Conservation (phyloP, 2,797 vertebrate genomes). For the Acrossocheilus fasciatus region DNA sequence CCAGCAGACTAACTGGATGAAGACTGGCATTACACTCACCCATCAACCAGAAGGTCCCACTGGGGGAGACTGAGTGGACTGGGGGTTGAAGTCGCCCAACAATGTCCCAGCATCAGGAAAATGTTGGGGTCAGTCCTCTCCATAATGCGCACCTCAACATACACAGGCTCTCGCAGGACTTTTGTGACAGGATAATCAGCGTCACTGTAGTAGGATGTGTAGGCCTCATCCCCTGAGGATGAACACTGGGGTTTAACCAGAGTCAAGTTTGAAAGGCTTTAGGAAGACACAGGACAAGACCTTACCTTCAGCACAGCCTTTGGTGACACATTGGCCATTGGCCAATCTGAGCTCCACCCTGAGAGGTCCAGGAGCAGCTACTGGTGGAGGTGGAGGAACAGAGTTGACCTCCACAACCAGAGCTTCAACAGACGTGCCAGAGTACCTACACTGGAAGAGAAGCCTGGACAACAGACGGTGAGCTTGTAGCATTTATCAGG, state of each 20-base stretch:
- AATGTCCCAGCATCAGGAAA: conserved; percentile 19
- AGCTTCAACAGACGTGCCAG: conserved; percentile 55
- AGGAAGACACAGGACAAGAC: conserved; percentile 64
- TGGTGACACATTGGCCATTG: conserved; percentile 65
- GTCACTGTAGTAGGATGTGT: conserved; percentile 27
- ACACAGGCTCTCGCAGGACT: conserved; percentile 38
- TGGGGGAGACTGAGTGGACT: conserved; percentile 2
- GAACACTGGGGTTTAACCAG: conserved; percentile 61
- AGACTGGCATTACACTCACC: conserved; percentile 30
- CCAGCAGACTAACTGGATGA: not conserved
- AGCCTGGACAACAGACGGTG: not conserved
- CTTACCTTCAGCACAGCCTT: conserved; percentile 71
- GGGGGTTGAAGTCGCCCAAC: conserved; percentile 43
- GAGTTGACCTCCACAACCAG: conserved; percentile 60
- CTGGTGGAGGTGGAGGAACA: conserved; percentile 48
- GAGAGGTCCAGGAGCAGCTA: conserved; percentile 68
- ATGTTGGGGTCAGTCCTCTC: conserved; percentile 66
- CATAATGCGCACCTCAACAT: conserved; percentile 42
- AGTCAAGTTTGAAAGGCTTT: not conserved
- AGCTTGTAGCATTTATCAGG: not conserved
- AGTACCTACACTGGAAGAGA: conserved; percentile 71
- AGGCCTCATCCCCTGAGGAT: conserved; percentile 14
- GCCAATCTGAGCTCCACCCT: conserved; percentile 70
- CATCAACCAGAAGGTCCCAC: conserved; percentile 44
- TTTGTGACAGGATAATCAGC: conserved; percentile 39